Conservation (phyloP, 2,888 invertebrate genomes). For the Ecdyonurus torrentis region DNA sequence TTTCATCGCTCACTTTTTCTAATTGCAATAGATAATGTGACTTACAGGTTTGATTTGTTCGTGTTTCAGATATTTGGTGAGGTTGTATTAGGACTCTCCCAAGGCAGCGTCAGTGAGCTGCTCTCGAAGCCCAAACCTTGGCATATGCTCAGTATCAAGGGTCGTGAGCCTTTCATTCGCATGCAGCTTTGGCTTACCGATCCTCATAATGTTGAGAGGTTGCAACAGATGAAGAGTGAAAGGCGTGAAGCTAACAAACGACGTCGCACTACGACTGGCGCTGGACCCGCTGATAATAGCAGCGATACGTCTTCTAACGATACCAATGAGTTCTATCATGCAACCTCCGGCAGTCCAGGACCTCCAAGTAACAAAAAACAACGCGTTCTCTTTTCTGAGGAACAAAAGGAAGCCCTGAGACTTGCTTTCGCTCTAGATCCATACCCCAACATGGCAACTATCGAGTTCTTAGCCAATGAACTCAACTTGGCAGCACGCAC, state of each 20-base stretch:
- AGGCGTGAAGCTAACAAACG: slow-evolving; percentile 81
- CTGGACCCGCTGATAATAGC: slow-evolving; percentile 54
- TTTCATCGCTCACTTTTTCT: no score
- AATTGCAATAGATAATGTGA: no score
- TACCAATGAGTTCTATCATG: slow-evolving; percentile 75
- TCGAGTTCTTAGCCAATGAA: slow-evolving; percentile 87
- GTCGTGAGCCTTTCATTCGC: slow-evolving; percentile 87
- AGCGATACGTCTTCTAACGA: slow-evolving; percentile 79
- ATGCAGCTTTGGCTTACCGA: slow-evolving; percentile 97
- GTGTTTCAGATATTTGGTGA: slow-evolving; percentile 75
- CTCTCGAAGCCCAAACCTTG: slow-evolving; percentile 97
- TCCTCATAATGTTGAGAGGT: slow-evolving; percentile 81
- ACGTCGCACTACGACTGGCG: slow-evolving; percentile 36
- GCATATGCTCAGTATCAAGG: slow-evolving; percentile 98
- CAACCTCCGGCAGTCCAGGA: slow-evolving; percentile 67
- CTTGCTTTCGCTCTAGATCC: slow-evolving; percentile 92
- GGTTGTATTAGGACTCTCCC: slow-evolving; percentile 87
- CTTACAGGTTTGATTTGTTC: slow-evolving; percentile 4
- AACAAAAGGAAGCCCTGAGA: slow-evolving; percentile 91
- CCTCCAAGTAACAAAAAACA: slow-evolving; percentile 85
- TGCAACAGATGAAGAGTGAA: slow-evolving; percentile 82
- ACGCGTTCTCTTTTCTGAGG: slow-evolving; percentile 91
- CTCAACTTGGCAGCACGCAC: slow-evolving; percentile 83
- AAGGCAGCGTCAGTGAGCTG: slow-evolving; percentile 93
- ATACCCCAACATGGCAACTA: slow-evolving; percentile 91